Conservation (phyloP, 2,888 invertebrate species). For the Proisotoma minuta region DNA sequence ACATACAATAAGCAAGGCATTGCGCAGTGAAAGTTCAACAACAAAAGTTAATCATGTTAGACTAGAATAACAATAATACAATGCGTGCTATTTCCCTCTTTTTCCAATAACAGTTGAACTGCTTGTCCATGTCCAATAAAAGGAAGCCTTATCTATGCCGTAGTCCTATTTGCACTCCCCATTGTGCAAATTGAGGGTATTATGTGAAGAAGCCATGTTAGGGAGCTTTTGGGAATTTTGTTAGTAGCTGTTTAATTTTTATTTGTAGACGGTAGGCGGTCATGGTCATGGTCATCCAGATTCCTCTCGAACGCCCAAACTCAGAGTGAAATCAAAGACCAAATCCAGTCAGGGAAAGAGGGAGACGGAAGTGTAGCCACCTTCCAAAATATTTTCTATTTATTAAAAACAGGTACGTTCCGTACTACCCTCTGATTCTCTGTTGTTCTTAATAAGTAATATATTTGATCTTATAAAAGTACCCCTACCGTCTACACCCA, state of each 20-base stretch:
- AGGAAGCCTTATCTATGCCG: too few species aligned
- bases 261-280: conserved; percentile 16
- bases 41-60: too few species aligned
- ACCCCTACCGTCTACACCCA: conserved; percentile 1
- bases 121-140: too few species aligned
- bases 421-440: conserved; percentile 9
- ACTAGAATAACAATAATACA: too few species aligned
- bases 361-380: conserved; percentile 41
- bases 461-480: neutral
- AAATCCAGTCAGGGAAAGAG: conserved; percentile 36
- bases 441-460: neutral
- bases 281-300: conserved; percentile 13
- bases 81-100: too few species aligned
- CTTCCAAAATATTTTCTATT: conserved; percentile 30
- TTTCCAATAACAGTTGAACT: too few species aligned
- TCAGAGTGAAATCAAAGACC: conserved; percentile 25
- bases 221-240: conserved; percentile 10
- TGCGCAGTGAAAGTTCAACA: too few species aligned
- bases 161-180: too few species aligned
- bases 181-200: too few species aligned
- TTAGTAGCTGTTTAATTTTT: conserved; percentile 13
- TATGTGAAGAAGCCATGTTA: too few species aligned
- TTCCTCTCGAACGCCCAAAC: conserved; percentile 34
- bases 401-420: conserved; percentile 37
- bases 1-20: too few species aligned